phyloP scores from a whole-genome alignment of 1,140 invertebrate species.

The Drosophila serrata region DNA sequence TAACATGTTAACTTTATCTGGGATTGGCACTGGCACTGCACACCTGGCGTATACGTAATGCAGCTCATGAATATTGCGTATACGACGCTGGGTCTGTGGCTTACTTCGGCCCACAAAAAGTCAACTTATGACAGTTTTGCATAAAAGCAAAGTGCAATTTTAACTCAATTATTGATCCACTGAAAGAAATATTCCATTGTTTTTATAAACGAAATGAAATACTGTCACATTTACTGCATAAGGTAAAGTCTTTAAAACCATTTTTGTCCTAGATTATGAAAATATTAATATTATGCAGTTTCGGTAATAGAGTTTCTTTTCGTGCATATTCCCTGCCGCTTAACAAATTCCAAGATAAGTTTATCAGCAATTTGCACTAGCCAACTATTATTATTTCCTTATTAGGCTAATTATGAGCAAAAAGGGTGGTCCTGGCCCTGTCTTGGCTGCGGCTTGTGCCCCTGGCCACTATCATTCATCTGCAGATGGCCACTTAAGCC shows the following conservation, averaged over 20 bases:
- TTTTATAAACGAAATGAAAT: background rate
- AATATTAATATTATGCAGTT: background rate
- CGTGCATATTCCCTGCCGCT: background rate
- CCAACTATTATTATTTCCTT: conserved; percentile 51
- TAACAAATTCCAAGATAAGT: conserved; percentile 16
- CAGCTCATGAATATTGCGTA: conserved; percentile 56
- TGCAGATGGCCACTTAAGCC: conserved; percentile 55
- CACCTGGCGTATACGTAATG: conserved; percentile 69
- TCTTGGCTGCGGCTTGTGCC: conserved; percentile 25
- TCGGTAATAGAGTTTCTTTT: background rate
- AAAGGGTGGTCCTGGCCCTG: background rate
- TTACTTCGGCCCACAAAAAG: conserved; percentile 5
- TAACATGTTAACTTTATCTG: conserved; percentile 9
- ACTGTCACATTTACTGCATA: accelerated
- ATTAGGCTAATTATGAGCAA: conserved; percentile 39
- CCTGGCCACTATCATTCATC: conserved; percentile 37
- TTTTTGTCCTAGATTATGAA: background rate
- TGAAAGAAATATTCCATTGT: background rate
- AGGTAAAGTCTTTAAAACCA: no score
- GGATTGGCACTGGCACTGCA: conserved; percentile 24
- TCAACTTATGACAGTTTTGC: conserved; percentile 3
- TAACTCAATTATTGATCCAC: conserved; percentile 10
- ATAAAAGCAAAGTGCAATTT: conserved; percentile 3
- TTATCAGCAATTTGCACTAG: conserved; percentile 42
- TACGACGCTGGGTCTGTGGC: conserved; percentile 23